A percentile compares a stretch with the other conserved stretches of the same genome.
Conservation (phyloP, 2,888 invertebrate genomes). For the Caenorhabditis sulstoni region DNA sequence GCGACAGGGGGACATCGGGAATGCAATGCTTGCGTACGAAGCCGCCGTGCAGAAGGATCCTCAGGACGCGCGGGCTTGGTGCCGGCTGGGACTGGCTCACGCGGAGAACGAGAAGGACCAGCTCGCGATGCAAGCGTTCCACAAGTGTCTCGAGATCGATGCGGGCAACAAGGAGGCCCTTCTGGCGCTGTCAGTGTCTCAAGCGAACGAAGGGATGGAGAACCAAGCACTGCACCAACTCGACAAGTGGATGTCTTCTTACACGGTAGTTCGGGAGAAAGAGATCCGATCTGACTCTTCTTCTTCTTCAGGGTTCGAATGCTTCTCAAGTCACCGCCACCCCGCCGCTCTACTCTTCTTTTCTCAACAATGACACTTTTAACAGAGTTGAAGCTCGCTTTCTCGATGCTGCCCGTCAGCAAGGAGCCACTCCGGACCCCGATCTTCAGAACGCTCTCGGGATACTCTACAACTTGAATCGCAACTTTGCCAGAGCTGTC, state of each 20-base stretch:
- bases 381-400: constrained; percentile 75
- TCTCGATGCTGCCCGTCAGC: constrained; percentile 68
- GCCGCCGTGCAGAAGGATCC: constrained; percentile 86
- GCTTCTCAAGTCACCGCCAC: constrained; percentile 12
- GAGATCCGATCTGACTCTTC: no score
- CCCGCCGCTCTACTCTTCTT: constrained; percentile 60
- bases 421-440: constrained; percentile 69
- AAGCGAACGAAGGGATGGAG: constrained; percentile 95
- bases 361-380: constrained; percentile 64
- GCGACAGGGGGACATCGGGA: constrained; percentile 91
- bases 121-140: constrained; percentile 92
- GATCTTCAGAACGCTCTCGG: constrained; percentile 85
- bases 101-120: constrained; percentile 98
- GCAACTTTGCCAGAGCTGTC: constrained; percentile 95
- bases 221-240: constrained; percentile 91
- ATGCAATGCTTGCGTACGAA: constrained; percentile 96
- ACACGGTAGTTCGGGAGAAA: constrained; percentile 24
- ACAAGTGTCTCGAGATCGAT: constrained; percentile 83
- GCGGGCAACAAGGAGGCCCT: constrained; percentile 84
- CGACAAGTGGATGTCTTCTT: constrained; percentile 80
- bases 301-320: constrained; percentile 35
- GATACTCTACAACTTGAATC: constrained; percentile 93
- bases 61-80: constrained; percentile 85
- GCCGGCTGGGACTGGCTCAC: constrained; percentile 88
- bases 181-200: constrained; percentile 93